These are phyloP conservation scores for Hippoglossus stenolepis DNA, from an alignment of 2,113 vertebrate genomes.

Conservation along the genomic window DNA sequence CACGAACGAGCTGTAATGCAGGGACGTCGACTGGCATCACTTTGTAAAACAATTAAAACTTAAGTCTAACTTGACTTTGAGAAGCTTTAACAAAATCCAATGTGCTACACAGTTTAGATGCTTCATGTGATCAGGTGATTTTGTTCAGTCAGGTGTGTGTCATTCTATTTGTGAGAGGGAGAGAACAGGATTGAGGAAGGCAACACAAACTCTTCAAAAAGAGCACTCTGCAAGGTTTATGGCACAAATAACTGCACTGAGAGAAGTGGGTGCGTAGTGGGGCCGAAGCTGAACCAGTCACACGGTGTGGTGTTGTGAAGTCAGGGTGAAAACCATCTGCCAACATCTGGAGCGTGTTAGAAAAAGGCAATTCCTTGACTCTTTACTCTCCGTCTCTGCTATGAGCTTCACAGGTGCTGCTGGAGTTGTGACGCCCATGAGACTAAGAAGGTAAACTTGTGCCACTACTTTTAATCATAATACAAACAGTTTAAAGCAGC, in stretches of 20 bases:
- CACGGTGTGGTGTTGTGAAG: slow-evolving; percentile 2
- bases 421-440: not conserved
- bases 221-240: slow-evolving; percentile 71
- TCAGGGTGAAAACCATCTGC: slow-evolving; percentile 31
- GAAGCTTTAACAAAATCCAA: slow-evolving; percentile 28
- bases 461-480: slow-evolving; percentile 18
- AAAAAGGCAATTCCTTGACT: slow-evolving; percentile 54
- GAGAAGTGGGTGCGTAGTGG: slow-evolving; percentile 44
- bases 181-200: slow-evolving; percentile 48
- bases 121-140: slow-evolving; percentile 36
- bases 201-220: slow-evolving; percentile 57
- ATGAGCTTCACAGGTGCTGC: not conserved
- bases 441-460: not conserved
- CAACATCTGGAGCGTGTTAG: slow-evolving; percentile 20
- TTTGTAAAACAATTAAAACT: slow-evolving; percentile 7
- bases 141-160: slow-evolving; percentile 45
- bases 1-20: slow-evolving; percentile 32
- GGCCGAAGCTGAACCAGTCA: slow-evolving; percentile 38
- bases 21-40: slow-evolving; percentile 10
- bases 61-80: slow-evolving; percentile 7
- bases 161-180: slow-evolving; percentile 9
- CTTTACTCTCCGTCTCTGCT: slow-evolving; percentile 3
- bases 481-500: slow-evolving; percentile 15
- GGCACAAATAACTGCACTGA: slow-evolving; percentile 73
- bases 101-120: slow-evolving; percentile 44